Evolutionary conservation across 2,113 vertebrate species (phyloP).

Genomic region (Phylloscopus whistleri): DNA sequence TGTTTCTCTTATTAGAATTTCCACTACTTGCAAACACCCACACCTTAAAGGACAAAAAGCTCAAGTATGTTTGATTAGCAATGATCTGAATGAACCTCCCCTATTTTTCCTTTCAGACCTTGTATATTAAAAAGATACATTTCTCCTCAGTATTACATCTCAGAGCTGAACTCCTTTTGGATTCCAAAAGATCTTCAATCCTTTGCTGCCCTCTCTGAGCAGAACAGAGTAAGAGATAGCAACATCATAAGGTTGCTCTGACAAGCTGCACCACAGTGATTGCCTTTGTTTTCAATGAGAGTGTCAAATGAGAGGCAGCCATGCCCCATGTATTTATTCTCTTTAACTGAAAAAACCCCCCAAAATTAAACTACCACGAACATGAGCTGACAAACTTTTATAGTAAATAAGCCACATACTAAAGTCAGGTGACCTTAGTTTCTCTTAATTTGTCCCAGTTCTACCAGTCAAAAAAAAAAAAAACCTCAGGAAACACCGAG

Average conservation of each 20-base stretch:
- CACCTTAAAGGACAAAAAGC: neutral
- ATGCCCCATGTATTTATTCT: neutral
- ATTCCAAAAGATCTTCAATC: neutral
- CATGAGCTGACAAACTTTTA: neutral
- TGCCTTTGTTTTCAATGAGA: neutral
- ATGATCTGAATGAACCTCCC: neutral
- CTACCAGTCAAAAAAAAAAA: neutral
- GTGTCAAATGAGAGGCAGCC: neutral
- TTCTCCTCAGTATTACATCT: neutral
- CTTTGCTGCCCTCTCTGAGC: slow-evolving; percentile 14
- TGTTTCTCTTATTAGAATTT: neutral
- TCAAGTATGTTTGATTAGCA: neutral
- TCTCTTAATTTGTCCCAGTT: neutral
- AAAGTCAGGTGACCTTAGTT: neutral
- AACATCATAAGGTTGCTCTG: neutral
- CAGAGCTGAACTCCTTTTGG: neutral
- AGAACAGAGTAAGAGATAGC: neutral
- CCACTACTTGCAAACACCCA: neutral
- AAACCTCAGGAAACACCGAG: neutral
- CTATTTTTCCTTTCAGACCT: neutral
- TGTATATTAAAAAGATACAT: neutral
- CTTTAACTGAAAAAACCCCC: neutral
- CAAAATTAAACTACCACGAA: neutral
- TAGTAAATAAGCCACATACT: neutral
- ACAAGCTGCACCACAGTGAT: neutral